Base-by-base conservation (phyloP, 2,888 invertebrate species). In the Lagria hirta region DNA sequence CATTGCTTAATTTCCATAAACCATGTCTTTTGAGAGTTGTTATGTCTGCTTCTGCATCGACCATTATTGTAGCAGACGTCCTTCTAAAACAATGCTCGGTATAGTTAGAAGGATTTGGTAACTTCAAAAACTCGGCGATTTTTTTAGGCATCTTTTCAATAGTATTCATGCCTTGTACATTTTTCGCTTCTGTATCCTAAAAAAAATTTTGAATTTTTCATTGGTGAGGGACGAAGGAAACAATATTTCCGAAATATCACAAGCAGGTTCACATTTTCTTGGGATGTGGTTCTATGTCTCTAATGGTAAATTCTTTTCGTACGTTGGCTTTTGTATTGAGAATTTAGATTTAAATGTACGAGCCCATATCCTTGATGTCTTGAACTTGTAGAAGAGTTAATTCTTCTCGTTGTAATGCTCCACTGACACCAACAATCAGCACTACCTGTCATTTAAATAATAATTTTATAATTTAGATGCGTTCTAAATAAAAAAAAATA, bases 391-490 rank as follows among this genome's bases (percentile, higher is more conserved):
- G 26, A 26, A 26, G 14, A 26, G 26, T 26, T 26, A 26, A 10
- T 26, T 15, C 28, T 28, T 28, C 28, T 28, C 28, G 28, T 28
- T 17, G 28, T n/a, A 6, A 28, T 10, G 28, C 28, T 28, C 28
- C 28, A 28, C 28, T 28, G 15, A 28, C 15, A 14, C 28, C 13
- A 28, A 28, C 28, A 14, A 13, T 13, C 14, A 14, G n/a, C 13
- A 26, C 13, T 28, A 12, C 13, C 13, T 6, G 3, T 26, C 11
- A 26, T 11, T 26, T 26, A 6, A n/a, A n/a, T n/a, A n/a, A n/a
- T n/a, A n/a, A n/a, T n/a, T n/a, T n/a, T n/a, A n/a, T n/a, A n/a
- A n/a, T n/a, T n/a, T n/a, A n/a, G n/a, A n/a, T n/a, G n/a, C n/a
- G n/a, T n/a, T n/a, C n/a, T n/a, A 26, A 26, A 23, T 23, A 10